Base-by-base conservation (phyloP, 2,888 invertebrate species). In the Oxystoma pomonae region DNA sequence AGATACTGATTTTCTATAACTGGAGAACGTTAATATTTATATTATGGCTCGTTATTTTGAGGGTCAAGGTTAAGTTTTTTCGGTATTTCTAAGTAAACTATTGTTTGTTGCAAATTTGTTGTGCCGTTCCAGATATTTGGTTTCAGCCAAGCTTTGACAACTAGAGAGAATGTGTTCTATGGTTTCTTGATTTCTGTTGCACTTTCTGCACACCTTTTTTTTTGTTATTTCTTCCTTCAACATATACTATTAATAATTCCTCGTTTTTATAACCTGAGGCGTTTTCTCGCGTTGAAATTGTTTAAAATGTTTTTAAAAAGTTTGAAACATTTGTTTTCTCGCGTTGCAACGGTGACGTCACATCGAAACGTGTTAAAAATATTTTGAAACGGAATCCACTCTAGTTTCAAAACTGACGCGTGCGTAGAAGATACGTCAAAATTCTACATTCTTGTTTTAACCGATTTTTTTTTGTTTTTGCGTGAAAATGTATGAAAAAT, bases 131-230 rank as follows among this genome's bases (percentile, higher is more conserved):
- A 53, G 53, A n/a, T 53, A 53, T 53, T 53, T 53, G n/a, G 5
- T 53, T 53, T 16, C 19, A 5, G 53, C 53, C n/a, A 53, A 16
- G n/a, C n/a, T 53, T 53, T 53, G 17, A n/a, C 53, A 53, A 19
- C 53, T 53, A 17, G 53, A 53, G 5, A 35, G 35, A 35, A 35
- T 35, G 35, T 35, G 35, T 12, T 35, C 35, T 35, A 35, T 35
- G 35, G 35, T 35, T 35, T 35, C 35, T 53, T 53, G 19, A 16
- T 53, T 53, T n/a, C 19, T 53, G 53, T 53, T 53, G 53, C 53
- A 53, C n/a, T 53, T 53, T 53, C 53, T 53, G n/a, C 53, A 53
- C 9, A 9, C 50, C n/a, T 16, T 19, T 3, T 35, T 12, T 35
- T 3, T 35, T 35, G 35, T 3, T 35, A 35, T 35, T 35, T 35